Percentiles rank a stretch among this genome's conserved stretches.
Evolutionary conservation across 2,113 vertebrate genomes (phyloP).

Genomic region (Equus przewalskii): DNA sequence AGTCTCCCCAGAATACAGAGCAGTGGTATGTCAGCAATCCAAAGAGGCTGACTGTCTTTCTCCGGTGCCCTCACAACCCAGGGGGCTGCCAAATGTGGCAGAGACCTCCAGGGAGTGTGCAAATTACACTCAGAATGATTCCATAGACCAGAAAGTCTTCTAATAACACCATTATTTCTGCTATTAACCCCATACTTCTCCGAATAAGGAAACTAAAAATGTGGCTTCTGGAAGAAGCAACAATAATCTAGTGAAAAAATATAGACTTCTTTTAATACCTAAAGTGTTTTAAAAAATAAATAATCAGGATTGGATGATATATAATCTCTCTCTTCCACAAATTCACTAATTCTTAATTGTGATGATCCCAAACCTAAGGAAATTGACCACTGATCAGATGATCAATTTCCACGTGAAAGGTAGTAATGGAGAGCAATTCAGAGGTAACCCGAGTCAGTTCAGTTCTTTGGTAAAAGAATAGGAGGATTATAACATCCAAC

Average conservation of each 20-base stretch:
- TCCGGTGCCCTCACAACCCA: background rate
- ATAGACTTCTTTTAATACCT: background rate
- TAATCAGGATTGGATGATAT: background rate
- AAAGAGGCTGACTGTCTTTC: background rate
- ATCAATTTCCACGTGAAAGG: background rate
- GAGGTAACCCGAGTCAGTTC: background rate
- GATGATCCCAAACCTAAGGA: background rate
- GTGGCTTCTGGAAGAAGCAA: background rate
- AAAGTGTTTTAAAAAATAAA: background rate
- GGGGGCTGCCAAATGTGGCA: background rate
- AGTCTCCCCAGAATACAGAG: background rate
- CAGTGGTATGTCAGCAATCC: background rate
- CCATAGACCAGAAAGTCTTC: background rate
- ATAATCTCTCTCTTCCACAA: background rate
- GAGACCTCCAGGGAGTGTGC: background rate
- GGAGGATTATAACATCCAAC: background rate
- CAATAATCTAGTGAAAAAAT: background rate
- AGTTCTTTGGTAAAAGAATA: background rate
- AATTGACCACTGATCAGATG: background rate
- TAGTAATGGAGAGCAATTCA: background rate
- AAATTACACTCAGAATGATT: background rate
- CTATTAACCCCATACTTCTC: background rate
- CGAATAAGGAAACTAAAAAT: background rate
- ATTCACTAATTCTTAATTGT: background rate
- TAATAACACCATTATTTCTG: background rate